A percentile compares a stretch with the other conserved stretches of the same genome.
Evolutionary conservation across 2,113 vertebrate genomes (phyloP).

Genomic region (Toxostoma redivivum): DNA sequence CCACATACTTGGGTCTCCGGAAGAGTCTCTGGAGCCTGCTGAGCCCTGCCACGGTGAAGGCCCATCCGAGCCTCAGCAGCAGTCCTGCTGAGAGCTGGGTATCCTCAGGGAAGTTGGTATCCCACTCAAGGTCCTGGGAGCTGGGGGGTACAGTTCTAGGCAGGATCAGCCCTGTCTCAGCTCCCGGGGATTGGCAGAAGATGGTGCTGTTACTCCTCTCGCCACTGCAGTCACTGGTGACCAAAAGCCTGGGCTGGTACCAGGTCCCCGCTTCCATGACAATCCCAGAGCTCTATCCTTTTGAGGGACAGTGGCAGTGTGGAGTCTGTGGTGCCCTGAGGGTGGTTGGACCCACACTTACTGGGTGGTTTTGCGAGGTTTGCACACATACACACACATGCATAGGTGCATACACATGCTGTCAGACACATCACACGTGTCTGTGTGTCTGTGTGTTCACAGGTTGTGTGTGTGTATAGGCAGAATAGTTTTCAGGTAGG

Average conservation of each 20-base stretch:
- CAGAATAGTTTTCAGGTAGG: not conserved
- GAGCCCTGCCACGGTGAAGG: rapidly evolving
- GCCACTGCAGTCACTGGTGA: rapidly evolving
- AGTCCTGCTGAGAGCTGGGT: not conserved
- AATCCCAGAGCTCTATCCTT: not conserved
- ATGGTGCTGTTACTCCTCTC: conserved; percentile 29
- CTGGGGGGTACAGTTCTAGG: rapidly evolving
- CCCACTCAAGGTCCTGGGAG: rapidly evolving
- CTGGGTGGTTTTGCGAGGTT: not conserved
- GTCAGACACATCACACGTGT: rapidly evolving
- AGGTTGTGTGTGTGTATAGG: rapidly evolving
- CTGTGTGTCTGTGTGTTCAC: not conserved
- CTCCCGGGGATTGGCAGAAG: not conserved
- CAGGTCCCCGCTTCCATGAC: not conserved
- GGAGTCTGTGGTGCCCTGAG: rapidly evolving
- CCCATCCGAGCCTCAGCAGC: rapidly evolving
- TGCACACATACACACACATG: rapidly evolving
- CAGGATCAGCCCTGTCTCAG: not conserved
- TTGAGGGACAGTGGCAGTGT: rapidly evolving
- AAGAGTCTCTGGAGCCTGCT: not conserved
- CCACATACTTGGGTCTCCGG: rapidly evolving
- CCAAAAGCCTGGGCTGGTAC: not conserved
- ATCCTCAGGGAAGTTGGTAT: rapidly evolving
- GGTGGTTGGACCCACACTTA: rapidly evolving
- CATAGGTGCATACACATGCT: rapidly evolving